These are phyloP conservation scores for Sminthopsis crassicaudata DNA, from an alignment of 2,113 vertebrate species.

Conservation along the genomic window DNA sequence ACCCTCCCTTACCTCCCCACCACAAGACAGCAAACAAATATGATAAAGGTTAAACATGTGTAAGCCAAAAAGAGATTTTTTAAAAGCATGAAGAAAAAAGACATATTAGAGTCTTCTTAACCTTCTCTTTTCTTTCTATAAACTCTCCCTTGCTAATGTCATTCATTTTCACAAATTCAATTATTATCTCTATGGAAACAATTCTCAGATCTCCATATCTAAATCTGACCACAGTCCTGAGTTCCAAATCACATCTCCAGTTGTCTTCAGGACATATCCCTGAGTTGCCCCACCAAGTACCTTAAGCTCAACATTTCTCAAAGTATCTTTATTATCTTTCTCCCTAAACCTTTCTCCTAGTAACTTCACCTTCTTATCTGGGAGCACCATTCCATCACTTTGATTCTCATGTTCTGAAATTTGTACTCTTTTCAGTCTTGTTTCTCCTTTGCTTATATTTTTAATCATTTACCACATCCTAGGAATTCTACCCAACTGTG, in stretches of 20 bases:
- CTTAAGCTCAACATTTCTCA: not conserved
- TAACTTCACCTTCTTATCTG: not conserved
- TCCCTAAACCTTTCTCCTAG: not conserved
- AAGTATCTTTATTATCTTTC: not conserved
- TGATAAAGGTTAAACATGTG: no score
- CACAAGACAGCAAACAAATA: no score
- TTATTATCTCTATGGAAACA: not conserved
- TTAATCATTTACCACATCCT: not conserved
- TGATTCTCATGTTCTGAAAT: not conserved
- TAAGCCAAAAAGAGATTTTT: not conserved
- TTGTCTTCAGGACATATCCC: not conserved
- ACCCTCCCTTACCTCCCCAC: no score
- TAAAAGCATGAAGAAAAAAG: not conserved
- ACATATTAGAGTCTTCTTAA: not conserved
- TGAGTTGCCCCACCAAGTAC: not conserved
- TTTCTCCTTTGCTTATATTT: not conserved
- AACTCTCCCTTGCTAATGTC: not conserved
- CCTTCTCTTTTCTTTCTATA: not conserved
- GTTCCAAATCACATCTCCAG: not conserved
- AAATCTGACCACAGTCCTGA: not conserved
- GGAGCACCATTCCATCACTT: not conserved
- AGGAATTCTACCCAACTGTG: not conserved
- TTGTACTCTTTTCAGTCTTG: not conserved
- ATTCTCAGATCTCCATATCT: not conserved
- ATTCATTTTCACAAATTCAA: not conserved